Base-by-base conservation (phyloP, 2,797 vertebrate species). In the Heteromormyrus szaboi region DNA sequence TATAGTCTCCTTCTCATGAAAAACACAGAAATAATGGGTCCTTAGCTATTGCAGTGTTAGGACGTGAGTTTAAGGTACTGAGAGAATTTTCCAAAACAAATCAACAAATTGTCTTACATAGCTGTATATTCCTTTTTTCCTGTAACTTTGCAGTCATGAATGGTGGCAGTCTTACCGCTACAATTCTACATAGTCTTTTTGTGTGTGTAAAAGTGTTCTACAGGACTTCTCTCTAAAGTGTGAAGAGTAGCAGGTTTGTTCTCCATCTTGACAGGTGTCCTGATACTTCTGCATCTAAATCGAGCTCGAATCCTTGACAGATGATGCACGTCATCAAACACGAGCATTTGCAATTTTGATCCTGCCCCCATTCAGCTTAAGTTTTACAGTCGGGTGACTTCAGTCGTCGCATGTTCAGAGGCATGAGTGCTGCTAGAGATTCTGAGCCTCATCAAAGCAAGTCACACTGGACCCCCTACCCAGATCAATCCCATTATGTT, bases 51-150 rank as follows among this genome's bases (percentile, higher is more conserved):
- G 88, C 50, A 85, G 86, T 54, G 37, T 68, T n/a, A 87, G 54
- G 87, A 53, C 92, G 87, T 91, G 25, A 91, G 22, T 85, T 33
- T 12, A 53, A 89, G 53, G 84, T 11, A 11, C 81, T 62, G 86
- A 89, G 12, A 62, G 14, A 91, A 46, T 85, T 56, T 33, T 6
- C 17, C 7, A 9, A 11, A 72, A 72, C 68, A 76, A 14, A 76
- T 33, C 12, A 41, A 76, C 29, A 41, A 41, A 41, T 41, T 17
- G 68, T 17, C 14, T 65, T 29, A 76, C 4, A 41, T 76, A 14
- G 29, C 14, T 41, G 68, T 41, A 41, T 6, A 41, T 17, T 76
- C 14, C 12, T 19, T 41, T 76, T 51, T 22, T 41, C 37, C 68
- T 11, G 12, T 41, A 41, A 41, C 68, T 0, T 41, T 76, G 19